Base-by-base conservation (phyloP, 2,113 vertebrate genomes). In the Laterallus jamaicensis region DNA sequence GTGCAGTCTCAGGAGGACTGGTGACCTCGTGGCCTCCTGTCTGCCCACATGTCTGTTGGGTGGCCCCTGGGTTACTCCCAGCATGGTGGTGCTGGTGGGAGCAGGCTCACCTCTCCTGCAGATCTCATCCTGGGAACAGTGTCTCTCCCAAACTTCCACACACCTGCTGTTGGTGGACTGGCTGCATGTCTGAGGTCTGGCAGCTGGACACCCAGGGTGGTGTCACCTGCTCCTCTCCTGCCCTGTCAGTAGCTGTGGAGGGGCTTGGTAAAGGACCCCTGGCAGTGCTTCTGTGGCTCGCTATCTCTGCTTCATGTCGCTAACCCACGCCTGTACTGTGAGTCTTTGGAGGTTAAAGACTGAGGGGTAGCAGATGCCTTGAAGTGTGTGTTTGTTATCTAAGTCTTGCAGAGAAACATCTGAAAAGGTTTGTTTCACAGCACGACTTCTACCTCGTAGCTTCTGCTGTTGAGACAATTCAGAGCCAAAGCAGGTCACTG, bases 301-400 rank as follows among this genome's bases (percentile, higher is more conserved):
- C 77, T 83, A 1, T 90, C 73, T 91, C 59, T 97, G 92, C 96
- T 97, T 96, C 76, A 4, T 90, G 63, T 91, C 93, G 15, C 96
- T 96, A 94, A 94, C 90, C 62, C 78, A 71, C 44, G 39, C 8
- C 25, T 19, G 6, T 25, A 42, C 37, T n/a, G 60, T 50, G 39
- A 67, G 39, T 77, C 70, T 42, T 37, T 2, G 10, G 71, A 71
- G 47, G 56, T 60, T 74, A 12, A 29, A 49, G 76, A 58, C 60
- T 90, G 60, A 63, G 24, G 75, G 60, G 47, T 25, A 63, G 90
- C 55, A 47, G 80, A 10, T 68, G 73, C 29, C 52, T 94, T n/a
- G 62, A 75, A 59, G 37, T 35, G 52, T 39, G 42, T 39, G 26
- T 71, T 83, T 58, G 1, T 49, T 82, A 26, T 80, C 62, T 22